These are phyloP conservation scores for Onthophagus taurus DNA, from an alignment of 1,140 invertebrate genomes.

Conservation along the genomic window DNA sequence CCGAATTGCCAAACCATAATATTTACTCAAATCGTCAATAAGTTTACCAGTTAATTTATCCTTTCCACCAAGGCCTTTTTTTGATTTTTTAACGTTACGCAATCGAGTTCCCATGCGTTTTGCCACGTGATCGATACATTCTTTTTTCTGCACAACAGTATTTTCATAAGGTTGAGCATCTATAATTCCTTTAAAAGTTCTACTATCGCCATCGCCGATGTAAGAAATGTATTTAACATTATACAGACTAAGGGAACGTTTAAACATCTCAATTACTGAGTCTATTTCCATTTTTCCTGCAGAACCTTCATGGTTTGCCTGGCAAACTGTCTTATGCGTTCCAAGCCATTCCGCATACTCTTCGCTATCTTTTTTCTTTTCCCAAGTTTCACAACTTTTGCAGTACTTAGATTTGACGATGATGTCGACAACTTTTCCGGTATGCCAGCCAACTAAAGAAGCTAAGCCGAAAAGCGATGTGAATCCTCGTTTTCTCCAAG, in stretches of 20 bases:
- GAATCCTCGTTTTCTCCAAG: constrained; percentile 27
- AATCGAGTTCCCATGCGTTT: constrained; percentile 20
- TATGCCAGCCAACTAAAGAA: constrained; percentile 20
- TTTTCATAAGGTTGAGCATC: too few species aligned
- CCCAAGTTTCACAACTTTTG: constrained; percentile 17
- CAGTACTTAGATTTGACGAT: constrained; percentile 20
- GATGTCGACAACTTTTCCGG: constrained; percentile 25
- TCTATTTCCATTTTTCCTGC: constrained; percentile 27
- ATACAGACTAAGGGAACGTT: constrained; percentile 15
- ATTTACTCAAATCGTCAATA: constrained; percentile 14
- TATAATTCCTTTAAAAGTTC: too few species aligned
- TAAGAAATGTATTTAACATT: not conserved
- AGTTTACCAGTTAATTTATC: constrained; percentile 5
- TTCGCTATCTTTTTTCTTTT: constrained; percentile 13
- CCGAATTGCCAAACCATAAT: constrained; percentile 27
- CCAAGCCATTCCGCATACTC: constrained; percentile 20
- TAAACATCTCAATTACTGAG: constrained; percentile 24
- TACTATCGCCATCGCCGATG: constrained; percentile 6
- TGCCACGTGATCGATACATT: constrained; percentile 19
- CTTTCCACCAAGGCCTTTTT: constrained; percentile 6
- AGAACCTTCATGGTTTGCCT: constrained; percentile 22
- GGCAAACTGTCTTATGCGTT: constrained; percentile 19
- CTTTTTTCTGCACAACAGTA: constrained; percentile 15
- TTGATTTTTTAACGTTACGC: not conserved
- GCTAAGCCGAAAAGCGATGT: constrained; percentile 22